These are phyloP conservation scores for Phalloptychus januarius DNA, from an alignment of 2,797 vertebrate genomes.

Conservation along the genomic window DNA sequence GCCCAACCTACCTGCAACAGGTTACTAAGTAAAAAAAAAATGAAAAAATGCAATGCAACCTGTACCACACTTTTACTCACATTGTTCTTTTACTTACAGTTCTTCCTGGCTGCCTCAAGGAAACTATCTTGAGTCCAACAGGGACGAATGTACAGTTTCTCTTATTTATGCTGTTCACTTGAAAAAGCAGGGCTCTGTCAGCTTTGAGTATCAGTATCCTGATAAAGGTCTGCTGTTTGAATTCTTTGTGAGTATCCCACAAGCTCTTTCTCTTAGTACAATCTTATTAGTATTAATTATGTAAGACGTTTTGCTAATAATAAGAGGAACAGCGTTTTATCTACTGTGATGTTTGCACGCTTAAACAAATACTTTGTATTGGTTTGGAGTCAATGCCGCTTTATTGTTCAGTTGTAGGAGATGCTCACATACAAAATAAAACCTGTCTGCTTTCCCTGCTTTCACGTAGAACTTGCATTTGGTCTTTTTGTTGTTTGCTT, in stretches of 20 bases:
- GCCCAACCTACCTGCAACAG: slow-evolving; percentile 86
- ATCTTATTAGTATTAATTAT: neutral
- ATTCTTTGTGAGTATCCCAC: slow-evolving; percentile 91
- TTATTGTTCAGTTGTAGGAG: too few species aligned
- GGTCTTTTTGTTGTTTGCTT: too few species aligned
- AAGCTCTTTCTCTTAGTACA: neutral
- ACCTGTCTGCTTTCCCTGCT: too few species aligned
- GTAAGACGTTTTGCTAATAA: neutral
- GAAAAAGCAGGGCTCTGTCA: slow-evolving; percentile 93
- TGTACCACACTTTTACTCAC: neutral
- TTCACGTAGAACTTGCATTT: too few species aligned
- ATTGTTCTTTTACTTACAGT: slow-evolving; percentile 69
- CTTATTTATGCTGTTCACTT: slow-evolving; percentile 96
- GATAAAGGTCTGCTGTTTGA: slow-evolving; percentile 98
- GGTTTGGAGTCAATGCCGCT: too few species aligned
- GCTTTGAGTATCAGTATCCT: slow-evolving; percentile 96
- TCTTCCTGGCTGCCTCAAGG: slow-evolving; percentile 93
- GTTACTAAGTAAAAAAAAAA: slow-evolving; percentile 63
- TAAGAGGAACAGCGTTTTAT: neutral
- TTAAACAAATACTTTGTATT: too few species aligned
- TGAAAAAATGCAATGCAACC: neutral
- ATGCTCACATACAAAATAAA: too few species aligned
- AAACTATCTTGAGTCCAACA: slow-evolving; percentile 94
- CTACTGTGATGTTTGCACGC: too few species aligned
- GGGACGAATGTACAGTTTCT: slow-evolving; percentile 96